These are phyloP conservation scores for Heteromurus nitidus DNA, from an alignment of 2,888 invertebrate species.

Conservation along the genomic window DNA sequence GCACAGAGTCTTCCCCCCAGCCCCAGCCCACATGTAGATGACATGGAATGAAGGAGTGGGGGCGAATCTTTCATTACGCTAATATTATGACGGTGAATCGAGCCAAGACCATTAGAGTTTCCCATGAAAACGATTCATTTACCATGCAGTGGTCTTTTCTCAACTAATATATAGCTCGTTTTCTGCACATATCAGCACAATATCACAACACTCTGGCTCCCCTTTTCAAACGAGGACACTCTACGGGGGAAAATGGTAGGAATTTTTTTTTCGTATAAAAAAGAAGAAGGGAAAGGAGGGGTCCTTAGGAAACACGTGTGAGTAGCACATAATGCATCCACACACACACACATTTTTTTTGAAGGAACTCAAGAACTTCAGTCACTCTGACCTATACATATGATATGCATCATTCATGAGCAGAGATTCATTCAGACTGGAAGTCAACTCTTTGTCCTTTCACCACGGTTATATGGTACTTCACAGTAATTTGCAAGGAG, in stretches of 20 bases:
- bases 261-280: neutral
- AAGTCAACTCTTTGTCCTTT: neutral
- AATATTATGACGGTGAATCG: slow-evolving; percentile 42
- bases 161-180: slow-evolving; percentile 12
- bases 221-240: too few relatives aligned
- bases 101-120: slow-evolving; percentile 43
- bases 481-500: too few relatives aligned
- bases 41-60: neutral
- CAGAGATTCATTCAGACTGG: neutral
- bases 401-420: too few relatives aligned
- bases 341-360: too few relatives aligned
- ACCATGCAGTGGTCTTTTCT: slow-evolving; percentile 20
- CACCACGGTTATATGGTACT: neutral
- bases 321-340: too few relatives aligned
- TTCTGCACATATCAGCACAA: neutral
- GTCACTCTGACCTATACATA: too few relatives aligned
- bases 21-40: neutral
- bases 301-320: too few relatives aligned
- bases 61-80: slow-evolving; percentile 49
- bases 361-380: too few relatives aligned
- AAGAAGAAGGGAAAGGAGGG: neutral
- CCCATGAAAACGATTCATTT: slow-evolving; percentile 32
- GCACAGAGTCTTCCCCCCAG: too few relatives aligned
- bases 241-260: too few relatives aligned
- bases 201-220: too few relatives aligned